A percentile compares a stretch with the other conserved stretches of the same genome.
phyloP scores from a whole-genome alignment of 2,888 invertebrate species.

The Oscheius sp. region DNA sequence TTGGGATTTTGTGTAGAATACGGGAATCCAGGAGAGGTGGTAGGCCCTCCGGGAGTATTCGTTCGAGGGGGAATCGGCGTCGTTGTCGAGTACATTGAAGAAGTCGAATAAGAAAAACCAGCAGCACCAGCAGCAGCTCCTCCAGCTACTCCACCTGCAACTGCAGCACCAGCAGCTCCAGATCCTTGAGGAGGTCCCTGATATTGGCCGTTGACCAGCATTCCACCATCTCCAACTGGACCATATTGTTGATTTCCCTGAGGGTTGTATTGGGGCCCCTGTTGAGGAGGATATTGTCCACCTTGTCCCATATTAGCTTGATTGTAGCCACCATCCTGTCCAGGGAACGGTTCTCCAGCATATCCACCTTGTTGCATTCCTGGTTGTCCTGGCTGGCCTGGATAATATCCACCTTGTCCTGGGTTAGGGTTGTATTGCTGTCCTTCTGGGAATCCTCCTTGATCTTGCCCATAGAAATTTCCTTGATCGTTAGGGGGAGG shows the following conservation, averaged over 20 bases:
- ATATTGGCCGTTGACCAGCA: conserved; percentile 2
- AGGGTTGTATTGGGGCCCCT: not conserved
- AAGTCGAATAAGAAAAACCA: conserved; percentile 19
- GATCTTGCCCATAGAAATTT: conserved; percentile 14
- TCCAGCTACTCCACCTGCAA: conserved; percentile 6
- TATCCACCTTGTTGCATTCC: not conserved
- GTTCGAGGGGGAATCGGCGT: conserved; percentile 18
- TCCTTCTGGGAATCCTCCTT: not conserved
- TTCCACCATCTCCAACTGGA: conserved; percentile 20
- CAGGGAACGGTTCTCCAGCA: not conserved
- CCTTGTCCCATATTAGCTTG: not conserved
- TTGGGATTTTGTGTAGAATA: conserved; percentile 30
- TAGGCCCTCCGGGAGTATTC: conserved; percentile 5
- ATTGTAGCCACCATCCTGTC: not conserved
- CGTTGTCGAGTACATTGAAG: conserved; percentile 21
- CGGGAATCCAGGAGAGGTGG: conserved; percentile 14
- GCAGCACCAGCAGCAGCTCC: conserved; percentile 17
- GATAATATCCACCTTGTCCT: conserved; percentile 5
- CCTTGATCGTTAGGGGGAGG: conserved; percentile 8
- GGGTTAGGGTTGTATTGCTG: conserved; percentile 11
- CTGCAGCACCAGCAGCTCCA: conserved; percentile 13
- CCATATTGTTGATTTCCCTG: conserved; percentile 4
- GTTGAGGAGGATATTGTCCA: not conserved
- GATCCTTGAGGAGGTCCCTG: not conserved
- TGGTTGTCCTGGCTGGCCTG: conserved; percentile 9